Evolutionary conservation across 1,140 invertebrate species (phyloP).

Genomic region (Plodia interpunctella): DNA sequence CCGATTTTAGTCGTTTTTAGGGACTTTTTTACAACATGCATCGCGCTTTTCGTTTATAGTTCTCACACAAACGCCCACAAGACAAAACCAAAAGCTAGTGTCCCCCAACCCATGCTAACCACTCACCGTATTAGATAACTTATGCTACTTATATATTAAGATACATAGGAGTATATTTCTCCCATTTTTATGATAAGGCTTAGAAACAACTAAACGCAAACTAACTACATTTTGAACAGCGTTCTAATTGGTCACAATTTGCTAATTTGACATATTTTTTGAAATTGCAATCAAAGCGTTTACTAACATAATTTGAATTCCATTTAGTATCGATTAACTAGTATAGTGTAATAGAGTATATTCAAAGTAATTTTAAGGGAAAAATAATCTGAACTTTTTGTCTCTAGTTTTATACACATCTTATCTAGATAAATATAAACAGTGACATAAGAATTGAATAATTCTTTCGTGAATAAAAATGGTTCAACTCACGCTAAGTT

Average conservation of each 20-base stretch:
- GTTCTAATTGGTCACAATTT: not conserved
- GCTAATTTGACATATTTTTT: too few relatives aligned
- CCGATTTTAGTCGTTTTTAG: slow-evolving; percentile 32
- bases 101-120: slow-evolving; percentile 55
- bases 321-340: too few relatives aligned
- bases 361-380: too few relatives aligned
- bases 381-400: too few relatives aligned
- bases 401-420: too few relatives aligned
- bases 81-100: slow-evolving; percentile 67
- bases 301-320: too few relatives aligned
- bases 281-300: too few relatives aligned
- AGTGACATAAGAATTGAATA: too few relatives aligned
- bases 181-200: not conserved
- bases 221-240: slow-evolving; percentile 19
- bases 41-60: slow-evolving; percentile 16
- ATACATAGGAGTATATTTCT: not conserved
- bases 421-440: too few relatives aligned
- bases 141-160: not conserved
- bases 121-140: slow-evolving; percentile 38
- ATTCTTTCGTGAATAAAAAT: too few relatives aligned
- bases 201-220: slow-evolving; percentile 20
- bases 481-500: too few relatives aligned
- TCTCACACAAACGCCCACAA: slow-evolving; percentile 49
- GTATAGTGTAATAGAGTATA: too few relatives aligned
- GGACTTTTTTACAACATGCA: slow-evolving; percentile 37